Evolutionary conservation across 2,797 vertebrate genomes (phyloP).

Genomic region (Rhodeus uyekii): DNA sequence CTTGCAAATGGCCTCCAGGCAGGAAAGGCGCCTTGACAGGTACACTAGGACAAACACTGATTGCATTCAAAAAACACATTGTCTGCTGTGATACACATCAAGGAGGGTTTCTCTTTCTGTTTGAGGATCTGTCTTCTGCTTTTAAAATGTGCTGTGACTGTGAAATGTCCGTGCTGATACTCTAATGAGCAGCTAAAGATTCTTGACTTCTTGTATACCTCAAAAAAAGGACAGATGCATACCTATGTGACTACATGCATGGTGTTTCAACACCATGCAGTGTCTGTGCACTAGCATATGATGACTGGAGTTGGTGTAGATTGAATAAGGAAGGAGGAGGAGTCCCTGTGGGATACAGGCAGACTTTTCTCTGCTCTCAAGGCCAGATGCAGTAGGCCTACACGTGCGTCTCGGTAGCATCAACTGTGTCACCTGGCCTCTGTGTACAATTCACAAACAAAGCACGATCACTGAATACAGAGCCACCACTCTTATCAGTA

Average conservation of each 20-base stretch:
- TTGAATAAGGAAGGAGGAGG: background rate
- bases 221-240: background rate
- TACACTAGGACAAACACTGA: slow-evolving; percentile 63
- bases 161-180: slow-evolving; percentile 24
- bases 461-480: background rate
- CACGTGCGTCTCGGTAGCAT: slow-evolving; percentile 71
- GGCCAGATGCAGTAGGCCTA: slow-evolving; percentile 60
- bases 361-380: slow-evolving; percentile 61
- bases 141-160: slow-evolving; percentile 31
- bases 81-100: slow-evolving; percentile 73
- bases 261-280: slow-evolving; percentile 10
- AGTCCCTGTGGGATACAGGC: slow-evolving; percentile 27
- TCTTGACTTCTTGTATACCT: background rate
- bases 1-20: slow-evolving; percentile 71
- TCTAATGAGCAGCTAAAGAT: background rate
- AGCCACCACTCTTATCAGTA: background rate
- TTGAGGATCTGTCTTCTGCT: slow-evolving; percentile 24
- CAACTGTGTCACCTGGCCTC: slow-evolving; percentile 34
- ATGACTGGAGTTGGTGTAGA: background rate
- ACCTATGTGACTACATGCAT: background rate
- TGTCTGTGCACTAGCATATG: slow-evolving; percentile 4
- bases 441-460: background rate
- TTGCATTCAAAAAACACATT: slow-evolving; percentile 60
- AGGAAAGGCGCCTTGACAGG: slow-evolving; percentile 74
- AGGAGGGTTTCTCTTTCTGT: slow-evolving; percentile 37